Conservation (phyloP, 2,888 invertebrate genomes). For the Synanthedon formicaeformis region DNA sequence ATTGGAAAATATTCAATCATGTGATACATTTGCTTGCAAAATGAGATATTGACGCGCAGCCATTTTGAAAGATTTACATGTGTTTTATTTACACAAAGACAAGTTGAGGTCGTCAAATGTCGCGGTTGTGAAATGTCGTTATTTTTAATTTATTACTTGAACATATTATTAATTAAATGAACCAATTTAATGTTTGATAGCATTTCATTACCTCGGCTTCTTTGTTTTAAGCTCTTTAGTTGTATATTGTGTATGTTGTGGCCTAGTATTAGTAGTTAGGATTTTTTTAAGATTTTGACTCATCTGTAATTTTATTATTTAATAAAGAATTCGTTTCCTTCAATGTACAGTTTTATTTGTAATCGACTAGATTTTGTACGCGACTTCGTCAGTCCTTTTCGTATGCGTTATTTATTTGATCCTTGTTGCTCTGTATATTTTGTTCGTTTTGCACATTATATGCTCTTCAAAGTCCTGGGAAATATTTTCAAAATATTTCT, state of each 20-base stretch:
- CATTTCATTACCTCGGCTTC: slow-evolving; percentile 62
- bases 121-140: neutral
- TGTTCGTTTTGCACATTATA: no score
- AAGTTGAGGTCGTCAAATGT: neutral
- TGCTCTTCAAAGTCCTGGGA: no score
- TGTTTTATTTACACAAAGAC: neutral
- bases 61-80: neutral
- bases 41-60: neutral
- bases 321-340: slow-evolving; percentile 31
- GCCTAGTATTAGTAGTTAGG: slow-evolving; percentile 28
- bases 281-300: slow-evolving; percentile 30
- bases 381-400: no score
- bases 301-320: slow-evolving; percentile 34
- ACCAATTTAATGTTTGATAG: slow-evolving; percentile 6
- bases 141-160: neutral
- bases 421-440: no score
- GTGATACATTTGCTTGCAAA: no score
- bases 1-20: no score
- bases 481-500: no score
- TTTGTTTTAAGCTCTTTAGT: slow-evolving; percentile 38
- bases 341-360: neutral
- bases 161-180: neutral
- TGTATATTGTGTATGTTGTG: slow-evolving; percentile 7
- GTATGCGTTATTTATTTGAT: no score
- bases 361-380: neutral